These are phyloP conservation scores for Callipepla californica DNA, from an alignment of 2,113 vertebrate species.

Conservation along the genomic window DNA sequence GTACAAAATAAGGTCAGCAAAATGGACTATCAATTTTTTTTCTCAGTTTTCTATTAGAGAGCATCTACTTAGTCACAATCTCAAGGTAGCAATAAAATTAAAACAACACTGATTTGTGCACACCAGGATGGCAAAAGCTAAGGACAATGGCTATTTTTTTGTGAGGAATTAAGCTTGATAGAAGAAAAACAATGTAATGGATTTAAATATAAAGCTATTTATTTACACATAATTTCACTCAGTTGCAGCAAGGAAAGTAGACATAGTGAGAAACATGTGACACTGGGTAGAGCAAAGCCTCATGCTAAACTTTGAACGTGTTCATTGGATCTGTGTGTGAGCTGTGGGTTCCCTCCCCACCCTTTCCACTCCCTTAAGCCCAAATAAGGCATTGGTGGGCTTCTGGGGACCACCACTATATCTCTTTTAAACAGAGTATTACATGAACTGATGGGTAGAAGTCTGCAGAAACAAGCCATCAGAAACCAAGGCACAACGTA, in stretches of 20 bases:
- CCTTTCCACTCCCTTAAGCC: background rate
- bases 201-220: background rate
- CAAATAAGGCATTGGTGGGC: background rate
- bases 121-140: background rate
- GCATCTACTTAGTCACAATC: background rate
- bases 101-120: background rate
- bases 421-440: background rate
- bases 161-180: background rate
- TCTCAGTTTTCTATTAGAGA: background rate
- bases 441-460: fast-evolving
- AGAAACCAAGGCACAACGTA: background rate
- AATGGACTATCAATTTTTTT: background rate
- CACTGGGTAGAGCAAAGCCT: background rate
- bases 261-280: background rate
- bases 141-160: background rate
- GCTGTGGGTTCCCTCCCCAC: background rate
- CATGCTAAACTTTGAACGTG: background rate
- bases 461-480: background rate
- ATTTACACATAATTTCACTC: background rate
- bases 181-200: background rate
- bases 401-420: background rate
- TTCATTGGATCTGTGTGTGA: background rate
- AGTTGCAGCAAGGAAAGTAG: background rate
- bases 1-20: background rate
- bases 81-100: background rate